These are phyloP conservation scores for Coronaproctus castanopsis DNA, from an alignment of 2,888 invertebrate genomes.

Conservation along the genomic window DNA sequence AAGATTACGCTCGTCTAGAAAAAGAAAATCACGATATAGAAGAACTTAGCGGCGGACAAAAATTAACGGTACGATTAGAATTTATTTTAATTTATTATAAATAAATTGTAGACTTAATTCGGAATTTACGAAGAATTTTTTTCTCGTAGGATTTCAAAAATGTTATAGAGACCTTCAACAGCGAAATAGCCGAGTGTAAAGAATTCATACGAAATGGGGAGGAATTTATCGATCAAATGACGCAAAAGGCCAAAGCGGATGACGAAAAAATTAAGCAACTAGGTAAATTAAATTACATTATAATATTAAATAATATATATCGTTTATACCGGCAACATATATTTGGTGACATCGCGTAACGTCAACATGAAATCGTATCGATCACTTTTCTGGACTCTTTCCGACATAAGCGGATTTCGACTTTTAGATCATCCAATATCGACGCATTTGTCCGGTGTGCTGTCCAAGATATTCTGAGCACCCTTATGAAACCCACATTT, in stretches of 20 bases:
- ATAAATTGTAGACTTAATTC: neutral
- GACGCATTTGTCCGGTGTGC: too few relatives aligned
- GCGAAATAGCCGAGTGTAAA: neutral
- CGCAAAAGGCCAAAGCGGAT: neutral
- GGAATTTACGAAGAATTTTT: neutral
- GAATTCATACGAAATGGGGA: neutral
- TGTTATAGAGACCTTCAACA: neutral
- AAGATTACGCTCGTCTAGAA: neutral
- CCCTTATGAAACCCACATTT: too few relatives aligned
- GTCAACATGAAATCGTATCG: too few relatives aligned
- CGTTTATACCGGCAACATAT: too few relatives aligned
- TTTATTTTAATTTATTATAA: neutral
- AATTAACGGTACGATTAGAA: neutral
- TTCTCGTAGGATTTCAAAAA: neutral
- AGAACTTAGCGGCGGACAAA: neutral
- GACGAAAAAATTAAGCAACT: neutral
- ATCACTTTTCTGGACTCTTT: too few relatives aligned
- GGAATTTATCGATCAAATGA: neutral
- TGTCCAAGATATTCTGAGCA: too few relatives aligned
- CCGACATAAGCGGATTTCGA: too few relatives aligned
- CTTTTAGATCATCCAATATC: too few relatives aligned
- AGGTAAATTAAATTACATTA: too few relatives aligned
- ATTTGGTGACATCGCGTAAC: too few relatives aligned
- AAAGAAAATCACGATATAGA: neutral
- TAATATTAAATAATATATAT: too few relatives aligned